These are phyloP conservation scores for Sarcophaga rosellei DNA, from an alignment of 2,888 invertebrate species.

Conservation along the genomic window DNA sequence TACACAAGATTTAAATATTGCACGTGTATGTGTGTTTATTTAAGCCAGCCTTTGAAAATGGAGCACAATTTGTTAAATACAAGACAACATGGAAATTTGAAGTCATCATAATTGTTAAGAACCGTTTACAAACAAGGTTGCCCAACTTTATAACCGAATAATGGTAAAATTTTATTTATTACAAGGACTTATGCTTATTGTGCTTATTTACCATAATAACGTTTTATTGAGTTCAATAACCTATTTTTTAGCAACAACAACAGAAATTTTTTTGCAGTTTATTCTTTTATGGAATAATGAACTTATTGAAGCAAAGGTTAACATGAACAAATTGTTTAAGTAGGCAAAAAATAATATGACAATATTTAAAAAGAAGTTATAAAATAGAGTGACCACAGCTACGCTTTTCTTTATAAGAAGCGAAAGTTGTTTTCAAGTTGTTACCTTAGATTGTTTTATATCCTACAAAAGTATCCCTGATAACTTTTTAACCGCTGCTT, in stretches of 20 bases:
- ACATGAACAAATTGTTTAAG: constrained; percentile 36
- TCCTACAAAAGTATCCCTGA: no score
- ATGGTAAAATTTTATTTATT: constrained; percentile 13
- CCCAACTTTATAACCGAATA: constrained; percentile 4
- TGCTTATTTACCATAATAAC: background rate
- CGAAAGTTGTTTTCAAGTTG: no score
- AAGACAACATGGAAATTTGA: background rate
- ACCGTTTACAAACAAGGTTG: background rate
- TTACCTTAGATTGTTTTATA: no score
- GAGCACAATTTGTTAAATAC: background rate
- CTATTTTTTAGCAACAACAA: background rate
- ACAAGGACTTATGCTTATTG: constrained; percentile 47
- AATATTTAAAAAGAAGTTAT: constrained; percentile 27
- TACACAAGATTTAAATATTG: background rate
- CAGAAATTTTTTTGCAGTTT: constrained; percentile 1
- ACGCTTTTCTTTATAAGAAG: no score
- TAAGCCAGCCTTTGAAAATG: background rate
- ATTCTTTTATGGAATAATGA: constrained; percentile 52
- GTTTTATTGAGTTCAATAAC: constrained; percentile 47
- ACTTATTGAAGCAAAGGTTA: constrained; percentile 51
- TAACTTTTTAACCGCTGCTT: no score
- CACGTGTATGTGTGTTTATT: background rate
- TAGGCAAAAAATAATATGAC: constrained; percentile 34
- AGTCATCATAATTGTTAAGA: background rate
- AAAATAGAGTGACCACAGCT: constrained; percentile 24